Conservation (phyloP, 2,888 invertebrate species). For the Icerya purchasi region DNA sequence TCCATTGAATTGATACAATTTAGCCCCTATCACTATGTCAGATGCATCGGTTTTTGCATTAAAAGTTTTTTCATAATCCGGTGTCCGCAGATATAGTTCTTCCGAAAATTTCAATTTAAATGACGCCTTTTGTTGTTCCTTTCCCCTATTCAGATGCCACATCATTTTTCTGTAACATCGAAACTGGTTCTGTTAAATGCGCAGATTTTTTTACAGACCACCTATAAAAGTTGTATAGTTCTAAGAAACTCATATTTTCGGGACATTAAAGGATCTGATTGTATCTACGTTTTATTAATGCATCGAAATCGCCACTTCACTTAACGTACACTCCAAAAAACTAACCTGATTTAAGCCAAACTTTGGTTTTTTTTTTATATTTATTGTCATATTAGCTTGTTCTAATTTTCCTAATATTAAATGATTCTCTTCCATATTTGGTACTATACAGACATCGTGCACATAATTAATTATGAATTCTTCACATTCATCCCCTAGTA, state of each 20-base stretch:
- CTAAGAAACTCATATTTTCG: not conserved
- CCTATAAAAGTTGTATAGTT: not conserved
- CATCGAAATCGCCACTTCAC: not conserved
- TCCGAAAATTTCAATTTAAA: not conserved
- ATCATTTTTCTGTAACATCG: not conserved
- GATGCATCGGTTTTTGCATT: not conserved
- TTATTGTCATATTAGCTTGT: not conserved
- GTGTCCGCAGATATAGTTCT: not conserved
- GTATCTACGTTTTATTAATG: not conserved
- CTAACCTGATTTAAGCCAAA: not conserved
- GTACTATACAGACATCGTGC: not conserved
- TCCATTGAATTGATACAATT: not conserved
- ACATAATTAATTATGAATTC: not conserved
- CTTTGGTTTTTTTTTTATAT: not conserved
- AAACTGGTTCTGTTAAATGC: not conserved
- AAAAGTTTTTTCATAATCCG: not conserved
- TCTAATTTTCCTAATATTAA: not conserved
- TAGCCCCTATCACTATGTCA: not conserved
- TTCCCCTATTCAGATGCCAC: not conserved
- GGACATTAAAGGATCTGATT: not conserved
- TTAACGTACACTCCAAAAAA: not conserved
- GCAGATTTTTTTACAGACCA: not conserved
- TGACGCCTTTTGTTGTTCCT: too few relatives aligned
- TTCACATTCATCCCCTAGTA: not conserved
- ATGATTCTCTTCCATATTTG: not conserved